Percentiles rank a stretch among this genome's conserved stretches.
These are phyloP conservation scores for Rhinogobius similis DNA, from an alignment of 2,113 vertebrate genomes.

Conservation along the genomic window DNA sequence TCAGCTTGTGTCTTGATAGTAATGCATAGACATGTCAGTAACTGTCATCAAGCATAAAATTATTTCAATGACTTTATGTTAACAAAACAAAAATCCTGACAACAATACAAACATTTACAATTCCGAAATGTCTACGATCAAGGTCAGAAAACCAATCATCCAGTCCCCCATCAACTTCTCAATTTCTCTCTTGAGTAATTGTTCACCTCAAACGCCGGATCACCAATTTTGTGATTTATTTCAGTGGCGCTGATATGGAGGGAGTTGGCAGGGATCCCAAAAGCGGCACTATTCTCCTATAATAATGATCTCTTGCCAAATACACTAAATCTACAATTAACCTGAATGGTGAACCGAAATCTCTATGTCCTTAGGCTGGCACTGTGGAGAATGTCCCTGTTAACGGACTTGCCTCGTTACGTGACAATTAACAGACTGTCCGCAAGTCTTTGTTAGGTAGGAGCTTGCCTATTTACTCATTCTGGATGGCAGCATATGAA, in stretches of 20 bases:
- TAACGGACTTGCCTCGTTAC: slow-evolving; percentile 45
- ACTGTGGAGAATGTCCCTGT: slow-evolving; percentile 50
- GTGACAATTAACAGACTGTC: slow-evolving; percentile 40
- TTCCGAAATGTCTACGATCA: neutral
- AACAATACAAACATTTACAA: neutral
- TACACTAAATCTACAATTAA: slow-evolving; percentile 68
- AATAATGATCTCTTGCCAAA: slow-evolving; percentile 32
- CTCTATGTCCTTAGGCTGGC: slow-evolving; percentile 35
- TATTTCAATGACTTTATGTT: too few species aligned
- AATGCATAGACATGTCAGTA: too few species aligned
- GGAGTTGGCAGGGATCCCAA: slow-evolving; percentile 16
- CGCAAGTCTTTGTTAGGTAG: slow-evolving; percentile 15
- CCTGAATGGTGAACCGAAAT: slow-evolving; percentile 57
- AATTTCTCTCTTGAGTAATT: slow-evolving; percentile 20
- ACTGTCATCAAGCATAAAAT: too few species aligned
- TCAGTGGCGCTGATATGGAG: neutral
- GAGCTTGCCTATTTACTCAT: slow-evolving; percentile 25
- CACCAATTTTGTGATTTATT: slow-evolving; percentile 13
- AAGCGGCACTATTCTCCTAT: slow-evolving; percentile 14
- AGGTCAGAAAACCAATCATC: slow-evolving; percentile 25
- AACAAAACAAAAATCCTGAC: neutral
- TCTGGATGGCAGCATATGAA: slow-evolving; percentile 30
- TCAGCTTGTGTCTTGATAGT: too few species aligned
- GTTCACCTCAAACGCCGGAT: slow-evolving; percentile 12
- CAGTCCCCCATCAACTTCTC: neutral